Conservation (phyloP, 2,113 vertebrate genomes). For the Hippopotamus amphibius region DNA sequence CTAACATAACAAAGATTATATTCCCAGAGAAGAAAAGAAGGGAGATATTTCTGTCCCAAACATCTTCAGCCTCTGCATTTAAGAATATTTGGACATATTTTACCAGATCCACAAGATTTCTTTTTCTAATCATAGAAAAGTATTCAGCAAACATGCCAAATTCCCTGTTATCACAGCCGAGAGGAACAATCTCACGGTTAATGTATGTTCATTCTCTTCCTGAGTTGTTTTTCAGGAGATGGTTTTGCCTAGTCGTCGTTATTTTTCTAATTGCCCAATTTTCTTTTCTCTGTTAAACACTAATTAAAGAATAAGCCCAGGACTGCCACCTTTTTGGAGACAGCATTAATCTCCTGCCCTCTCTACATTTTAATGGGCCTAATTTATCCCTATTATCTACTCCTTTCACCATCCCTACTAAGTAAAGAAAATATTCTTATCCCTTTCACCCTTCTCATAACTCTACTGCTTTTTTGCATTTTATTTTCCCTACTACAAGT, state of each 20-base stretch:
- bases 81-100: slow-evolving; percentile 47
- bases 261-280: slow-evolving; percentile 81
- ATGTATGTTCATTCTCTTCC: slow-evolving; percentile 43
- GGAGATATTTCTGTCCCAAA: background rate
- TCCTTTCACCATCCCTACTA: slow-evolving; percentile 49
- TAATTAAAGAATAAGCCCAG: slow-evolving; percentile 78
- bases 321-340: slow-evolving; percentile 73
- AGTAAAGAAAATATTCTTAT: slow-evolving; percentile 25
- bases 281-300: slow-evolving; percentile 80
- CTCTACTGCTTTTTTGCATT: background rate
- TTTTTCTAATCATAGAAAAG: slow-evolving; percentile 36
- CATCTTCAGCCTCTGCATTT: background rate
- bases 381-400: slow-evolving; percentile 81
- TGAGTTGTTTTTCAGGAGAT: slow-evolving; percentile 11
- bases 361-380: slow-evolving; percentile 76
- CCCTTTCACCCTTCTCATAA: background rate
- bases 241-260: slow-evolving; percentile 58
- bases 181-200: background rate
- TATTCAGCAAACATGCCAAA: slow-evolving; percentile 64
- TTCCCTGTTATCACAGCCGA: background rate
- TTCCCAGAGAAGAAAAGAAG: background rate
- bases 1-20: background rate
- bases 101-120: background rate
- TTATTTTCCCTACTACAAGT: background rate
- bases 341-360: slow-evolving; percentile 79